These are phyloP conservation scores for Drosophila jambulina DNA, from an alignment of 1,140 invertebrate genomes.

Conservation along the genomic window DNA sequence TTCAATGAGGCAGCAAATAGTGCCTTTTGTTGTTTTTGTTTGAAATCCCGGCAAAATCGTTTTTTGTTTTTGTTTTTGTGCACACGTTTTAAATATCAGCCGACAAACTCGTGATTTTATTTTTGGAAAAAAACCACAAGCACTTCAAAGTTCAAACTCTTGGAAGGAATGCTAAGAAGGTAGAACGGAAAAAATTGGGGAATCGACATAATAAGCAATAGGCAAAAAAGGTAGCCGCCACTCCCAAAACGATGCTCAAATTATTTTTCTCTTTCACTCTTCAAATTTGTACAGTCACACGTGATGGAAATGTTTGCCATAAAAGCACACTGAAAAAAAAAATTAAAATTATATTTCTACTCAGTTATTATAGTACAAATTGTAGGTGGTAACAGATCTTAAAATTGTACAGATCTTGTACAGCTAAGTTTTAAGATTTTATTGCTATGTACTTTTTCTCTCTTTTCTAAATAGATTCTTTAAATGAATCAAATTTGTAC, in stretches of 20 bases:
- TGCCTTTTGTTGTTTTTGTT: slow-evolving; percentile 21
- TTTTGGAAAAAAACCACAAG: slow-evolving; percentile 34
- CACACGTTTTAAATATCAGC: slow-evolving; percentile 61
- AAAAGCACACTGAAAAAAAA: not conserved
- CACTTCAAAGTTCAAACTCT: slow-evolving; percentile 14
- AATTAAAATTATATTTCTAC: not conserved
- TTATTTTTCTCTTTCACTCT: slow-evolving; percentile 5
- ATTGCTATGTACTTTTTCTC: too few relatives aligned
- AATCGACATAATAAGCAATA: slow-evolving; percentile 1
- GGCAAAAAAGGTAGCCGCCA: not conserved
- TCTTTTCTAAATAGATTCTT: too few relatives aligned
- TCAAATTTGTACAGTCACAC: slow-evolving; percentile 31
- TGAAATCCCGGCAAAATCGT: slow-evolving; percentile 12
- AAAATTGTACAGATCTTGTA: not conserved
- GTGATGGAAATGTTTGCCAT: slow-evolving; percentile 2
- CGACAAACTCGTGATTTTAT: slow-evolving; percentile 58
- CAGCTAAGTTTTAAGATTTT: too few relatives aligned
- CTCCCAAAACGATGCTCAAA: not conserved
- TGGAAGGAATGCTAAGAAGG: slow-evolving; percentile 12
- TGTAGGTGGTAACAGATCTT: not conserved
- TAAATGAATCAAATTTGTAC: too few relatives aligned
- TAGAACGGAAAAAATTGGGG: slow-evolving; percentile 4
- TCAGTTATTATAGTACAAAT: not conserved
- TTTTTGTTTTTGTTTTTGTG: slow-evolving; percentile 13
- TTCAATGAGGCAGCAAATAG: slow-evolving; percentile 25